Evolutionary conservation across 2,888 invertebrate species (phyloP), one percentile per base, ranked within the genome.

Genomic region (Andrena flavipes): DNA sequence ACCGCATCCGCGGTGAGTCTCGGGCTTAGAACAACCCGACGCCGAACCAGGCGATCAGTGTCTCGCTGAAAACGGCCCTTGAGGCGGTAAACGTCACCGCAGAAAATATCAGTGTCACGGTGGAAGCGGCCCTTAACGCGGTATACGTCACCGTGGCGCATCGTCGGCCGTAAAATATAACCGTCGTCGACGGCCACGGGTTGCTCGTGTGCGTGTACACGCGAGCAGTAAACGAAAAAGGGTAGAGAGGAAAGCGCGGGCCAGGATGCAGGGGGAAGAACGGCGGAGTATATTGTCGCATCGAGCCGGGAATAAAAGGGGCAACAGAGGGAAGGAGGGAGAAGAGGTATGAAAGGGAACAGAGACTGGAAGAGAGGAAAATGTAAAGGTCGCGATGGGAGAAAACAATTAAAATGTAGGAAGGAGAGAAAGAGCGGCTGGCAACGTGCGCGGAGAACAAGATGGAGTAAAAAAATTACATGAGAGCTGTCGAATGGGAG

Each of bases 61-160:
- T 78, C 65, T 67, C 67, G 56, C 63, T 62, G 78, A 78, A 60
- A 77, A 72, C 78, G 51, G 48, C 77, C 70, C 80, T 67, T 62
- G 42, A 76, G 65, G 64, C 70, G 59, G 20, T 65, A 60, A 23
- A 60, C 79, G 42, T 42, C 42, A 42, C 42, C 42, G 42, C 42
- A 5, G 42, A 42, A 42, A 42, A 42, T 42, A 77, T 78, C 67
- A 56, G 71, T 62, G 62, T 78, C 65, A 71, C 67, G 56, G 64
- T 62, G 78, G 72, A 60, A 67, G 68, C 78, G 51, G 48, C 77
- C 70, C 80, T 77, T 71, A 60, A 76, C 65, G 64, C 65, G 49
- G 20, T 65, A 60, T 16, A 60, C 79, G 80, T 65, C 67, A 51
- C 51, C 16, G 71, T 65, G n/a, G 51, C 71, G 56, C 77, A 67